Conservation (phyloP, 2,888 invertebrate genomes). For the Epistrophe eligans region DNA sequence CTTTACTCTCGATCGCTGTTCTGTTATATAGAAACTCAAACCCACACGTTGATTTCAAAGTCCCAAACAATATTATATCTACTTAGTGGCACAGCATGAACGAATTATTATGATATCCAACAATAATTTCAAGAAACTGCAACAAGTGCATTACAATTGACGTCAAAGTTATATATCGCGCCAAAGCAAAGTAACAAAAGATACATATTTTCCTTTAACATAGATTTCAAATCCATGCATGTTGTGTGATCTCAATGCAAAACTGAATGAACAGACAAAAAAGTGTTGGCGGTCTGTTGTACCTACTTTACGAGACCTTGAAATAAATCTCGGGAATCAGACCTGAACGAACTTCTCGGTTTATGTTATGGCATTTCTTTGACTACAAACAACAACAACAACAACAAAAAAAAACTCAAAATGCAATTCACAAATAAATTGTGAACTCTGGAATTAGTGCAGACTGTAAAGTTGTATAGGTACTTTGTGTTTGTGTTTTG, state of each 20-base stretch:
- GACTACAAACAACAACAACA: background rate
- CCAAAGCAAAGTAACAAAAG: constrained; percentile 51
- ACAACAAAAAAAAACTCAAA: background rate
- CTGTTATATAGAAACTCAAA: background rate
- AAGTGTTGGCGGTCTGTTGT: constrained; percentile 53
- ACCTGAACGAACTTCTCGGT: constrained; percentile 69
- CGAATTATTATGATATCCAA: constrained; percentile 21
- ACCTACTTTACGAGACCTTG: constrained; percentile 48
- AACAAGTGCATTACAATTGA: constrained; percentile 64
- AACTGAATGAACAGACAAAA: constrained; percentile 47
- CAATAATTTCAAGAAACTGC: constrained; percentile 8
- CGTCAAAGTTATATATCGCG: constrained; percentile 63
- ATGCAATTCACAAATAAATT: constrained; percentile 25
- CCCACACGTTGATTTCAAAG: background rate
- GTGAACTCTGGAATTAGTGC: constrained; percentile 23
- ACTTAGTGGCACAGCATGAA: constrained; percentile 14
- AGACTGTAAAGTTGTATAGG: background rate
- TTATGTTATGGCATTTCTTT: constrained; percentile 42
- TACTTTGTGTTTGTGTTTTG: too few species aligned
- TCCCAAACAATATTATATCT: background rate
- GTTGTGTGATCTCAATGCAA: constrained; percentile 43
- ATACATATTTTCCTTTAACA: constrained; percentile 10
- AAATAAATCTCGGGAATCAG: constrained; percentile 73
- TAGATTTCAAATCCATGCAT: constrained; percentile 51
- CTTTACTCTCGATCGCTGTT: background rate